Percentiles rank a stretch among this genome's conserved stretches.
These are phyloP conservation scores for Chelonoidis abingdonii DNA, from an alignment of 2,113 vertebrate species.

Conservation along the genomic window DNA sequence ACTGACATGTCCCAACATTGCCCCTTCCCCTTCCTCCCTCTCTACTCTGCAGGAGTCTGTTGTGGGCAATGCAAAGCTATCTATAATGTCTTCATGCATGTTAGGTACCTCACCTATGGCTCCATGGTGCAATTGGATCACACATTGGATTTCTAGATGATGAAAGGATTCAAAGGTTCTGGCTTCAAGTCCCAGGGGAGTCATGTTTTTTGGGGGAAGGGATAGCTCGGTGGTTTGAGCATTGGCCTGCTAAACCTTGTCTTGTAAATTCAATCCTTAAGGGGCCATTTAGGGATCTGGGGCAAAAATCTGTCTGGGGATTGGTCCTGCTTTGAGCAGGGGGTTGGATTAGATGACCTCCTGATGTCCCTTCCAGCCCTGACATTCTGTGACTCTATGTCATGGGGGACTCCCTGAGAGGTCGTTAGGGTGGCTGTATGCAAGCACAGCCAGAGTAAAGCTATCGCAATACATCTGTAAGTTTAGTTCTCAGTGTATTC, in stretches of 20 bases:
- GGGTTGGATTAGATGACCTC: too few species aligned
- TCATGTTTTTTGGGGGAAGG: constrained; percentile 1
- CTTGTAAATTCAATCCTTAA: too few species aligned
- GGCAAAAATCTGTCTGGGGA: too few species aligned
- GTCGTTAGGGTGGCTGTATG: not conserved
- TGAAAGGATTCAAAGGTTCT: constrained; percentile 90
- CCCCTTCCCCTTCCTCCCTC: too few species aligned
- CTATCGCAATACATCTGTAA: not conserved
- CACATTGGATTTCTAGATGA: constrained; percentile 91
- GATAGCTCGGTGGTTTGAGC: too few species aligned
- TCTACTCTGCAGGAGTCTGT: not conserved
- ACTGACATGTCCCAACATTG: not conserved
- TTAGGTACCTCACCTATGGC: constrained; percentile 68
- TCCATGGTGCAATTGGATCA: constrained; percentile 93
- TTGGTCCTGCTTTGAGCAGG: too few species aligned
- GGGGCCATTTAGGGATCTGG: too few species aligned
- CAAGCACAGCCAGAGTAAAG: not conserved
- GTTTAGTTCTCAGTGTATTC: not conserved
- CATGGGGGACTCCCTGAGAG: not conserved
- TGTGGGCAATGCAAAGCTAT: not conserved
- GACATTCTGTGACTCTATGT: too few species aligned
- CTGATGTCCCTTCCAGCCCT: too few species aligned
- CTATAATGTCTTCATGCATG: not conserved
- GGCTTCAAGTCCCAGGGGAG: constrained; percentile 92
- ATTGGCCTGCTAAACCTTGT: too few species aligned